Evolutionary conservation across 2,113 vertebrate species (phyloP), one percentile per base, ranked within the genome.

Genomic region (Boleophthalmus pectinirostris): DNA sequence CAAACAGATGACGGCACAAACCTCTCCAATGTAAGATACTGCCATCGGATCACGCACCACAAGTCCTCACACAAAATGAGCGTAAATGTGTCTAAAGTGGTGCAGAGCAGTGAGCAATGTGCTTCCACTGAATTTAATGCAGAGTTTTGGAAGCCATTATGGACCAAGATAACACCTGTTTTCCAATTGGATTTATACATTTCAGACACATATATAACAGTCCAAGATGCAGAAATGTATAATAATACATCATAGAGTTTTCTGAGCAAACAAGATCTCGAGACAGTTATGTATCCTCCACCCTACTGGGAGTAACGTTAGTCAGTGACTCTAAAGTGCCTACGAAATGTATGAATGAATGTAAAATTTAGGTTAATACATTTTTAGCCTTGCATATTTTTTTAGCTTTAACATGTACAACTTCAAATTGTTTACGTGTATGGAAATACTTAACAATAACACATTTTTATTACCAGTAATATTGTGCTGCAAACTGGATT

Each of bases 1-100:
- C 82, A 88, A 82, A 88, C 66, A 66, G 77, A 81, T 64, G 78
- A 65, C 74, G 72, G 75, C 70, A 81, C 76, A 79, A 72, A 85
- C 77, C 70, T 57, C 75, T 63, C 51, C 72, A 72, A 80, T 86
- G 68, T 74, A 78, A 77, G 81, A 84, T 45, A 65, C 61, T 72
- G 70, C 66, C 69, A 73, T 76, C 71, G 66, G 51, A 79, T 78
- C 76, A 72, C 45, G 2, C 79, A 63, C 57, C 29, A 57, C 51
- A 72, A 45, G 79, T 75, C 78, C 61, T 75, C 66, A 43, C 72
- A 75, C 68, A 73, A 65, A 86, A 87, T 86, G 45, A 80, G 72
- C 58, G 2, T 64, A 47, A 75, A 68, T 46, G 66, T 72, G 33
- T 56, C 29, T 54, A 63, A 73, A 53, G 68, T 3, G 14, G 47